Conservation (phyloP, 2,888 invertebrate species). For the Plagodis pulveraria region DNA sequence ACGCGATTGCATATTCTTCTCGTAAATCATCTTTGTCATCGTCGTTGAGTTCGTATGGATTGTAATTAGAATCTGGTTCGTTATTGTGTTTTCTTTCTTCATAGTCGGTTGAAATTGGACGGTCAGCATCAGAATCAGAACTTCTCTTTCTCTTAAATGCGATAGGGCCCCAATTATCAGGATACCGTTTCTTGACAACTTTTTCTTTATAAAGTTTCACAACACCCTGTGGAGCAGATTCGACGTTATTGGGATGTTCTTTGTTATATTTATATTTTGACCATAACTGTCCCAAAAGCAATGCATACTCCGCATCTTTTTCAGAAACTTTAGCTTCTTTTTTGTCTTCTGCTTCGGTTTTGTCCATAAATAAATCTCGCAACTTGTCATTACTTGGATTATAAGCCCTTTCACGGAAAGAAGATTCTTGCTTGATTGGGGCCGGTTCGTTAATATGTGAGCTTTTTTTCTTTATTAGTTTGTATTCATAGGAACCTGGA, state of each 20-base stretch:
- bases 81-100: conserved; percentile 58
- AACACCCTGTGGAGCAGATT: conserved; percentile 71
- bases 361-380: conserved; percentile 71
- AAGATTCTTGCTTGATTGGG: conserved; percentile 63
- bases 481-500: conserved; percentile 84
- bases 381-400: conserved; percentile 72
- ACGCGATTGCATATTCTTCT: conserved; percentile 78
- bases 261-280: conserved; percentile 82
- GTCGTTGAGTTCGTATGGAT: conserved; percentile 65
- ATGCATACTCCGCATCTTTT: conserved; percentile 81
- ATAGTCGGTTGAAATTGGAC: conserved; percentile 56
- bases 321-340: conserved; percentile 62
- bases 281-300: conserved; percentile 83
- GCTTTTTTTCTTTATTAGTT: conserved; percentile 80
- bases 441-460: conserved; percentile 44
- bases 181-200: conserved; percentile 73
- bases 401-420: conserved; percentile 75
- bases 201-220: conserved; percentile 78
- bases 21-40: conserved; percentile 74
- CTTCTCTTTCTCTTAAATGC: conserved; percentile 81
- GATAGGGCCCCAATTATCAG: conserved; percentile 80
- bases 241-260: conserved; percentile 60
- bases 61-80: conserved; percentile 61
- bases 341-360: conserved; percentile 61
- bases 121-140: conserved; percentile 60